Percentiles rank a stretch among this genome's conserved stretches.
Evolutionary conservation across 2,797 vertebrate species (phyloP).

Genomic region (Karalla daura): DNA sequence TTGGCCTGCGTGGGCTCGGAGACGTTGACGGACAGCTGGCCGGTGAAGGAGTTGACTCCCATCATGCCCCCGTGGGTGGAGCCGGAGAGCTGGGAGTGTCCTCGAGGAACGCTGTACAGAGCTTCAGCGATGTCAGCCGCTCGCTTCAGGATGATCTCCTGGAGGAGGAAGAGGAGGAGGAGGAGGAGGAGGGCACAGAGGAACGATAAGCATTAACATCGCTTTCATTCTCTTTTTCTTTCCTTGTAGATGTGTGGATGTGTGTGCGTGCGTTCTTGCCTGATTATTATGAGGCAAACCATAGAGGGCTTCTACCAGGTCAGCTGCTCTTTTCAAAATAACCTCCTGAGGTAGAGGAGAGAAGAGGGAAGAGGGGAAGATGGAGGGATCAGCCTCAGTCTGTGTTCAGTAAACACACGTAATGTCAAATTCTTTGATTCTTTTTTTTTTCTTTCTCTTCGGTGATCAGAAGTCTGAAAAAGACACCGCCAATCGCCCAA

Average conservation of each 20-base stretch:
- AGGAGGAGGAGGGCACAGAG: conserved; percentile 49
- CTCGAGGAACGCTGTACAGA: conserved; percentile 96
- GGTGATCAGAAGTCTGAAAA: not conserved
- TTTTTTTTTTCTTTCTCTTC: not conserved
- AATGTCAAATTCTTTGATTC: not conserved
- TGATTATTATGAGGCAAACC: conserved; percentile 98
- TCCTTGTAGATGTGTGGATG: not conserved
- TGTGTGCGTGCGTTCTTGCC: conserved; percentile 65
- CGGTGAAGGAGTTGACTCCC: conserved; percentile 97
- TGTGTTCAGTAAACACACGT: not conserved
- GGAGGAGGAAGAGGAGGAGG: conserved; percentile 43
- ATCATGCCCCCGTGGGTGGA: conserved; percentile 95
- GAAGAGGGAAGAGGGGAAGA: conserved; percentile 17
- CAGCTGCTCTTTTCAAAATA: conserved; percentile 96
- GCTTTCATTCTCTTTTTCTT: not conserved
- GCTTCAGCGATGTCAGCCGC: conserved; percentile 98
- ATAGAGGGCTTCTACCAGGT: conserved; percentile 97
- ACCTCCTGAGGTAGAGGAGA: conserved; percentile 86
- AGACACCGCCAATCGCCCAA: not conserved
- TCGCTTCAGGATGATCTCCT: conserved; percentile 98
- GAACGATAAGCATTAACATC: not conserved
- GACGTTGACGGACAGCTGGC: conserved; percentile 97
- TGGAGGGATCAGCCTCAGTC: not conserved
- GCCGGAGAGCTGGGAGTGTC: conserved; percentile 94
- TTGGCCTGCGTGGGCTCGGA: conserved; percentile 93